Base-by-base conservation (phyloP, 2,113 vertebrate genomes). In the Tragelaphus buxtoni region DNA sequence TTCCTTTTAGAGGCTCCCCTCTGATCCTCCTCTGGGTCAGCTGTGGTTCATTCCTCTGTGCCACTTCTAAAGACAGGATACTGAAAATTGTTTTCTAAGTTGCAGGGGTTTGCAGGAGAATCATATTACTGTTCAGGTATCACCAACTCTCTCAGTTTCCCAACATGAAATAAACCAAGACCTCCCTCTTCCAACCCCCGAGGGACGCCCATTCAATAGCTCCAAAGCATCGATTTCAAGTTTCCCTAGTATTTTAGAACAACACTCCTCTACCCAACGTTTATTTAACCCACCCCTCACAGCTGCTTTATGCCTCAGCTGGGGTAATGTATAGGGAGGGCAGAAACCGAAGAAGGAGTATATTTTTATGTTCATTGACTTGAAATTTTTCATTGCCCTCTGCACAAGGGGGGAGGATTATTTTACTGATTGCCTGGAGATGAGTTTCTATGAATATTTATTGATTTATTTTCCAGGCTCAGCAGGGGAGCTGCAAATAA, bases 371-470 rank as follows among this genome's bases (percentile, higher is more conserved):
- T 91, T 95, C 61, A 92, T 81, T 35, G 90, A 95, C 95, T 98
- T 87, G 88, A 97, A 79, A 96, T 96, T 98, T 97, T 95, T 90
- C 61, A 47, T 91, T 81, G 42, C 65, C 58, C 69, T 26, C 49
- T 32, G 69, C 69, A 24, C 28, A 63, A 77, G 45, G 26, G 76
- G 47, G 53, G 85, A 89, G 65, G 74, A 49, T 56, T 87, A 92
- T 88, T 98, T 97, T 98, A 93, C 94, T 84, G 93, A 98, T 97
- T 96, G 97, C 96, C 93, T 10, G 51, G 79, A 96, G 97, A 98
- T 97, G 90, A 97, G 90, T 98, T 98, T 98, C 97, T 97, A 99
- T 99, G 99, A 99, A 99, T 99, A 99, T 99, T 99, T 99, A 99
- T 99, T 98, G 98, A 98, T 99, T 98, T 98, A 98, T 99, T 99